phyloP scores from a whole-genome alignment of 1,140 invertebrate species.

The Lasioglossum albipes region DNA sequence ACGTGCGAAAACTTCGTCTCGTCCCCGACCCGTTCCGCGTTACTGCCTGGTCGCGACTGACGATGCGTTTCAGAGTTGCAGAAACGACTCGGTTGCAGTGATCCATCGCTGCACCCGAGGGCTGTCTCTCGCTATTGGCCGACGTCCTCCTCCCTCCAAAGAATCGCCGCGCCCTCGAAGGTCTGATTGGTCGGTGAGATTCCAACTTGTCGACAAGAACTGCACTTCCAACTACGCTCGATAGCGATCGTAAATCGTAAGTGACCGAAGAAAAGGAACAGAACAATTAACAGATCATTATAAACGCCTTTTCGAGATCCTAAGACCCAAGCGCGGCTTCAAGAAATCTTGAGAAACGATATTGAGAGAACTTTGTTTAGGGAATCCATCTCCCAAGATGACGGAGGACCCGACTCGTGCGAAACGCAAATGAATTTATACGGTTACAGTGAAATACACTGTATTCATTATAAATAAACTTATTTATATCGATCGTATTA shows the following conservation, averaged over 20 bases:
- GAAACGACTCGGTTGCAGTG: constrained; percentile 14
- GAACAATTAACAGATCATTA: not conserved
- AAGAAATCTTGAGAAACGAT: not conserved
- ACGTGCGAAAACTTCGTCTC: not conserved
- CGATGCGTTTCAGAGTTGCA: constrained; percentile 7
- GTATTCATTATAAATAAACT: too few relatives aligned
- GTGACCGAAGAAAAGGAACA: not conserved
- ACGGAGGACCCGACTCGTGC: too few relatives aligned
- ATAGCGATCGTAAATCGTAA: not conserved
- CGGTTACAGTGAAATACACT: too few relatives aligned
- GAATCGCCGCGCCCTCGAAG: constrained; percentile 37
- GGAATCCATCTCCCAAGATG: too few relatives aligned
- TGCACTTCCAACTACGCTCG: not conserved
- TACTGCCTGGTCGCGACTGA: constrained; percentile 17
- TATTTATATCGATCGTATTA: too few relatives aligned
- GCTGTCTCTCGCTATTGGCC: constrained; percentile 25
- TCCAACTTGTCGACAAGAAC: constrained; percentile 1
- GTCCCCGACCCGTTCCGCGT: not conserved
- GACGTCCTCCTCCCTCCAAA: not conserved
- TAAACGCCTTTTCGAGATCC: too few relatives aligned
- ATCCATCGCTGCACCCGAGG: constrained; percentile 24
- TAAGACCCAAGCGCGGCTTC: not conserved
- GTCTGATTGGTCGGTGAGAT: constrained; percentile 42
- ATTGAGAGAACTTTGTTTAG: not conserved
- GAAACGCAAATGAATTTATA: too few relatives aligned